Conservation (phyloP, 1,140 invertebrate genomes). For the Calephelis nemesis region DNA sequence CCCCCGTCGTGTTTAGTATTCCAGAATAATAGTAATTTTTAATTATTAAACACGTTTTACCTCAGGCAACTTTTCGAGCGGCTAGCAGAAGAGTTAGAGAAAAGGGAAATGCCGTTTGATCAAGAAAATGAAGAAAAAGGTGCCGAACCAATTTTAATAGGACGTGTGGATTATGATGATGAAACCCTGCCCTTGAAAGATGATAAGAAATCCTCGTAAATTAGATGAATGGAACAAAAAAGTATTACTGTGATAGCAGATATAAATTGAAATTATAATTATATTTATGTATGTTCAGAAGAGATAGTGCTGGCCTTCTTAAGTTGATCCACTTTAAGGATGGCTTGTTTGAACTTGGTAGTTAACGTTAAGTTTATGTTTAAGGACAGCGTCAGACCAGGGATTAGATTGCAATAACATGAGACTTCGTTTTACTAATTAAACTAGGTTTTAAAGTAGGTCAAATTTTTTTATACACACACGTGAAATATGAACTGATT, state of each 20-base stretch:
- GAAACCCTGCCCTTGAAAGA: slow-evolving; percentile 60
- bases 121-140: slow-evolving; percentile 54
- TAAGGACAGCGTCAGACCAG: too few relatives aligned
- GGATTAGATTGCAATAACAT: too few relatives aligned
- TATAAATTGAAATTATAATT: slow-evolving; percentile 10
- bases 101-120: slow-evolving; percentile 50
- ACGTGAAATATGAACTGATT: too few relatives aligned
- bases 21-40: background rate
- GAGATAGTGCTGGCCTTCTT: background rate
- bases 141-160: slow-evolving; percentile 54
- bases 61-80: slow-evolving; percentile 54
- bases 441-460: too few relatives aligned
- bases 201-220: slow-evolving; percentile 50
- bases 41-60: slow-evolving; percentile 3
- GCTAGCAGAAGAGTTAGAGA: slow-evolving; percentile 58
- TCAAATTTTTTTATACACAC: too few relatives aligned
- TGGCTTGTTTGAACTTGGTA: too few relatives aligned
- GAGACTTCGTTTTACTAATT: too few relatives aligned
- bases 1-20: background rate
- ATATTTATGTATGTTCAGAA: background rate
- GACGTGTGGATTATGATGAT: slow-evolving; percentile 53
- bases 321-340: background rate
- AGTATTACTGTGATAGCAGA: slow-evolving; percentile 36
- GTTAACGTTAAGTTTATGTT: too few relatives aligned
- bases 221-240: background rate